Percentiles rank a stretch among this genome's conserved stretches.
Conservation (phyloP, 2,888 invertebrate genomes). For the Crioceris asparagi region DNA sequence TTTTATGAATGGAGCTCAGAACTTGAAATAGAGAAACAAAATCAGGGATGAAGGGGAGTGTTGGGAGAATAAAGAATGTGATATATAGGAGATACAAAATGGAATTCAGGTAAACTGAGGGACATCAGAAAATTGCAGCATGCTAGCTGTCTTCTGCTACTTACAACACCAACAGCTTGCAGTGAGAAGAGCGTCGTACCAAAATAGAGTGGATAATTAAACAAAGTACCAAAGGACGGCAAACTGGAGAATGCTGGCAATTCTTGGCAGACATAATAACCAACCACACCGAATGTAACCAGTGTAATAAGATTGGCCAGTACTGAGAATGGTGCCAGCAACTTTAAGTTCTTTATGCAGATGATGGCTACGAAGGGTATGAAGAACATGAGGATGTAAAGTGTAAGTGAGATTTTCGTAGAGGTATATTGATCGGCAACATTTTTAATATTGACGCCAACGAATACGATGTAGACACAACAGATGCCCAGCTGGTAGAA, state of each 20-base stretch:
- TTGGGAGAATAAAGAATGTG: no score
- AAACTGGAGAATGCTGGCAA: slow-evolving; percentile 53
- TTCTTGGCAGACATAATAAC: slow-evolving; percentile 73
- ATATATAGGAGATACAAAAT: no score
- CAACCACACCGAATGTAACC: slow-evolving; percentile 72
- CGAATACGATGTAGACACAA: slow-evolving; percentile 61
- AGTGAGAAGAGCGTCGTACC: slow-evolving; percentile 93
- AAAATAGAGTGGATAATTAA: slow-evolving; percentile 81
- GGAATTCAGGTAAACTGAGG: no score
- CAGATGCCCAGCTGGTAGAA: slow-evolving; percentile 83
- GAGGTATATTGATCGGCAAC: slow-evolving; percentile 29
- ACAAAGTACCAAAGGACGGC: slow-evolving; percentile 51
- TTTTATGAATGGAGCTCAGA: no score
- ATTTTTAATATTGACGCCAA: slow-evolving; percentile 33
- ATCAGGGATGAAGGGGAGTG: no score
- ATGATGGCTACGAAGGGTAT: slow-evolving; percentile 66
- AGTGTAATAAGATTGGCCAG: slow-evolving; percentile 79
- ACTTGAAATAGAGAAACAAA: no score
- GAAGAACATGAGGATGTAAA: slow-evolving; percentile 34
- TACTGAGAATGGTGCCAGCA: slow-evolving; percentile 81
- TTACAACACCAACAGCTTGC: slow-evolving; percentile 87
- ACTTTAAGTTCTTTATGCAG: slow-evolving; percentile 74
- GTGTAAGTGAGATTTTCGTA: slow-evolving; percentile 16
- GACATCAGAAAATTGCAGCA: neutral
- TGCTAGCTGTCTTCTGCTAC: slow-evolving; percentile 28